Percentiles rank a stretch among this genome's conserved stretches.
phyloP scores from a whole-genome alignment of 1,140 invertebrate genomes.

The Paraescarpia echinospica region DNA sequence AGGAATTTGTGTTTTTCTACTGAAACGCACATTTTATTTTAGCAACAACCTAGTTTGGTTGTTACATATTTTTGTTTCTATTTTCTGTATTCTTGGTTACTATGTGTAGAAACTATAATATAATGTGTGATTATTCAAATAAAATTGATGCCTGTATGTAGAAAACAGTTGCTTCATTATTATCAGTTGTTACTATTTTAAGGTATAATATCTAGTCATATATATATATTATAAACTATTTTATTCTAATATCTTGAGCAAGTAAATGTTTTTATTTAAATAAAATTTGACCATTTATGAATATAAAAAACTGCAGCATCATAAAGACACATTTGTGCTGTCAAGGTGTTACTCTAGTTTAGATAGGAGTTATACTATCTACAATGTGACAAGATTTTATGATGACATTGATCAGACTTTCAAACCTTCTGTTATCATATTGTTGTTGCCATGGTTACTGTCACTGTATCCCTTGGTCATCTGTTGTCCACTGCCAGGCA shows the following conservation, averaged over 20 bases:
- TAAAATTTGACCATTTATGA: too few relatives aligned
- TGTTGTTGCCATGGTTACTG: background rate
- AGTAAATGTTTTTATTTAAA: too few relatives aligned
- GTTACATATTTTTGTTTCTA: background rate
- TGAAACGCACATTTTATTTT: background rate
- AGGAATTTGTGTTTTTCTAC: background rate
- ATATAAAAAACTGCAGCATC: too few relatives aligned
- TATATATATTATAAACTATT: too few relatives aligned
- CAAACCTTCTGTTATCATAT: background rate
- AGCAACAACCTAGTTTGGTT: background rate
- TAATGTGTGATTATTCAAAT: too few relatives aligned
- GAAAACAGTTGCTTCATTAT: background rate
- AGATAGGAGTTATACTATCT: too few relatives aligned
- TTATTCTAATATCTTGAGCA: too few relatives aligned
- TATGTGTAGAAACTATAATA: too few relatives aligned
- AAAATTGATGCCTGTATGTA: too few relatives aligned
- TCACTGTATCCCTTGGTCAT: constrained; percentile 6
- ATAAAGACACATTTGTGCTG: too few relatives aligned
- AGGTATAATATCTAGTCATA: too few relatives aligned
- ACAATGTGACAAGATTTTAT: background rate
- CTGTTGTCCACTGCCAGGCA: constrained; percentile 25
- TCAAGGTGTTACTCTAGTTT: too few relatives aligned
- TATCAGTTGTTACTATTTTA: background rate
- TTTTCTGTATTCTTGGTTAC: background rate
- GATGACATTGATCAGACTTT: background rate